A percentile compares a stretch with the other conserved stretches of the same genome.
These are phyloP conservation scores for Campodea augens DNA, from an alignment of 1,140 invertebrate genomes.

Conservation along the genomic window DNA sequence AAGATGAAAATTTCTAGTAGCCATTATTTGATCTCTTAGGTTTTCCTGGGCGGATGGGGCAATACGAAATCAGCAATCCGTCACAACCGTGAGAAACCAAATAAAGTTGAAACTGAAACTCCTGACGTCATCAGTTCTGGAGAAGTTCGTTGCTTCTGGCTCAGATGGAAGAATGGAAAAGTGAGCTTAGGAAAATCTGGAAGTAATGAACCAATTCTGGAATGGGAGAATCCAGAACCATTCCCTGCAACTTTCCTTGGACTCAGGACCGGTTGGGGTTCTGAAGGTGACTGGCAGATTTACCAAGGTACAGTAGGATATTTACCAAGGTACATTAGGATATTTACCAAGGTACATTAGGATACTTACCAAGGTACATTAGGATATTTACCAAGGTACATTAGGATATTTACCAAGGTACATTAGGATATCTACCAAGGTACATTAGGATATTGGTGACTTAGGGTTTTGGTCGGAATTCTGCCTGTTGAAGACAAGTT, in stretches of 20 bases:
- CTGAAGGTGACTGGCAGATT: conserved; percentile 34
- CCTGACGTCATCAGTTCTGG: conserved; percentile 12
- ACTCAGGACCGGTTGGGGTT: conserved; percentile 37
- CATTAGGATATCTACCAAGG: too few relatives aligned
- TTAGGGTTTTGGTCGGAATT: too few relatives aligned
- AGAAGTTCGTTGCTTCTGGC: conserved; percentile 16
- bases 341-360: too few relatives aligned
- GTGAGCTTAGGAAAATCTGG: conserved; percentile 23
- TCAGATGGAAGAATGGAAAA: conserved; percentile 11
- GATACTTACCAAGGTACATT: too few relatives aligned
- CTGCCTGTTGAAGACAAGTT: too few relatives aligned
- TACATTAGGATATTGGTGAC: too few relatives aligned
- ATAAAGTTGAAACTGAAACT: conserved; percentile 18
- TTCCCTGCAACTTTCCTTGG: conserved; percentile 37
- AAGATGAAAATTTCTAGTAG: too few relatives aligned
- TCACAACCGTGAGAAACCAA: conserved; percentile 35
- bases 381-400: too few relatives aligned
- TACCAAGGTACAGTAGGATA: too few relatives aligned
- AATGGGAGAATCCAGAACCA: conserved; percentile 33
- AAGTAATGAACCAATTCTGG: conserved; percentile 22
- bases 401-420: too few relatives aligned
- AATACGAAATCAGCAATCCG: conserved; percentile 38
- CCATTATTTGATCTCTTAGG: too few relatives aligned
- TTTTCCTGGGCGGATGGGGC: conserved; percentile 40
- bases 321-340: too few relatives aligned